Evolutionary conservation across 2,797 vertebrate genomes (phyloP).

Genomic region (Chelonia mydas): DNA sequence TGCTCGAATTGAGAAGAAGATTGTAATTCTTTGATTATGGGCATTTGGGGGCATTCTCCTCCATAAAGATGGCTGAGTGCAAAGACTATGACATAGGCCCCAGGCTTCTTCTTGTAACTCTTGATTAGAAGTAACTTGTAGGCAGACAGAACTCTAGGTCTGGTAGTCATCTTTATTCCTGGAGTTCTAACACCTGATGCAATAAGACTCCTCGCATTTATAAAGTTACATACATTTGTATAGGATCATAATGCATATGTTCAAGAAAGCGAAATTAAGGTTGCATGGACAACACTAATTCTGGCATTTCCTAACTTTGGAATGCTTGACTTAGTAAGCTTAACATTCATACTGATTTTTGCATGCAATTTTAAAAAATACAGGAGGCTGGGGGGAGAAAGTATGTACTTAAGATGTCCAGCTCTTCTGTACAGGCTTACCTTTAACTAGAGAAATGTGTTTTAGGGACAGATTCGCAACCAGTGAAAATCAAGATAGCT

Average conservation of each 20-base stretch:
- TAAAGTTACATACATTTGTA: background rate
- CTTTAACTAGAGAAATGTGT: background rate
- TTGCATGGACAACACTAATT: background rate
- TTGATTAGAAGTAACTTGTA: too few species aligned
- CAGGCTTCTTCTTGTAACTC: background rate
- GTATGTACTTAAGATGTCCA: background rate
- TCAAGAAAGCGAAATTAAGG: background rate
- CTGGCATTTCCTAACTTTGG: background rate
- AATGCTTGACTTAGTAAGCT: background rate
- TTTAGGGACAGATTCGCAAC: background rate
- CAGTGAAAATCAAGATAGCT: background rate
- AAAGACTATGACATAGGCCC: background rate
- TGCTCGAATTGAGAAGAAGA: background rate
- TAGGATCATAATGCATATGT: background rate
- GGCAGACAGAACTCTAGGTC: too few species aligned
- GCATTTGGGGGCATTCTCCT: background rate
- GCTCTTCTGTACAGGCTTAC: background rate
- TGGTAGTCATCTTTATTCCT: background rate
- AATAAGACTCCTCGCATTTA: background rate
- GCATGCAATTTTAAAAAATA: background rate
- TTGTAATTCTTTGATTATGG: background rate
- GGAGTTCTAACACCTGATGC: background rate
- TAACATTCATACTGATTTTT: background rate
- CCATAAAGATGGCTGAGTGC: background rate
- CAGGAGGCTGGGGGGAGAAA: background rate